A percentile compares a stretch with the other conserved stretches of the same genome.
phyloP scores from a whole-genome alignment of 1,140 invertebrate genomes.

The Meloidogyne floridensis region DNA sequence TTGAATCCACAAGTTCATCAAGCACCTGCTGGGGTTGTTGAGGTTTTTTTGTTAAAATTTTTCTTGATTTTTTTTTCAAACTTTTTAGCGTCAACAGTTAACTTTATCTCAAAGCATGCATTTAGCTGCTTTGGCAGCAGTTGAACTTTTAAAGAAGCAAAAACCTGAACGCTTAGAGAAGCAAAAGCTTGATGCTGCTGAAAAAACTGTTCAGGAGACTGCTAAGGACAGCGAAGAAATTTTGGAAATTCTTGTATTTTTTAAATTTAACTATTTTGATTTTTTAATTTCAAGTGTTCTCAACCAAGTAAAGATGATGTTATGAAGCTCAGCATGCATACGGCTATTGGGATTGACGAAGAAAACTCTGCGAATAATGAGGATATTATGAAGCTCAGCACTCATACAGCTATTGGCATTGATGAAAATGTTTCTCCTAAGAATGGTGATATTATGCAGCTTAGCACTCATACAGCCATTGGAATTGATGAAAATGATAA shows the following conservation, averaged over 20 bases:
- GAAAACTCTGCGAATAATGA: background rate
- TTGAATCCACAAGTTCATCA: background rate
- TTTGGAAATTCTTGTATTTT: too few species aligned
- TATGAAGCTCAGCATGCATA: background rate
- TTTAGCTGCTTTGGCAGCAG: too few species aligned
- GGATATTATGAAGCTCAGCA: background rate
- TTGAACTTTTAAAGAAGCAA: too few species aligned
- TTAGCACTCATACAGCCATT: background rate
- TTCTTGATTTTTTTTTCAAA: background rate
- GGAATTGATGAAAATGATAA: background rate
- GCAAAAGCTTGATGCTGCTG: too few species aligned
- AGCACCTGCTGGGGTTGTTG: background rate
- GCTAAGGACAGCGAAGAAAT: too few species aligned
- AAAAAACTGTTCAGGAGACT: too few species aligned
- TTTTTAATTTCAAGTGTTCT: too few species aligned
- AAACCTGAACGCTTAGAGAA: too few species aligned
- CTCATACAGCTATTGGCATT: background rate
- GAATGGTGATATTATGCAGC: background rate
- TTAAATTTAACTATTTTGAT: too few species aligned
- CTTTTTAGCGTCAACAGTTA: background rate
- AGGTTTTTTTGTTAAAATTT: background rate
- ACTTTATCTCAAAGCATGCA: too few species aligned
- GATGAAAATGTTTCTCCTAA: background rate
- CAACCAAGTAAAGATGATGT: too few species aligned
- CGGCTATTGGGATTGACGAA: background rate